A percentile compares a stretch with the other conserved stretches of the same genome.
Evolutionary conservation across 2,113 vertebrate genomes (phyloP).

Genomic region (Nothocercus julius): DNA sequence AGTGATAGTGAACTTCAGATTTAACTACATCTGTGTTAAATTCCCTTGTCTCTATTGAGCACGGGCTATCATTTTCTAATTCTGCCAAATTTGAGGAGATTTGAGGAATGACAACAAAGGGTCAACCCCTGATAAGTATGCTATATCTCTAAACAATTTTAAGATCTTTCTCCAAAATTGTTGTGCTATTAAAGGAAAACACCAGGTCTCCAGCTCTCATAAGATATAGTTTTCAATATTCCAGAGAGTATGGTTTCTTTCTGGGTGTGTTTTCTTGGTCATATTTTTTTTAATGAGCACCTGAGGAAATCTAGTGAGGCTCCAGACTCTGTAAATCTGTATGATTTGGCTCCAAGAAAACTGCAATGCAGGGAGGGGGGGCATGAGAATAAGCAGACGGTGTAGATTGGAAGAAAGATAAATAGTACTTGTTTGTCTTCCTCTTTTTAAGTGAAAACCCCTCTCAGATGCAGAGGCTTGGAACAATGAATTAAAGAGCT

Average conservation of each 20-base stretch:
- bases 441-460: background rate
- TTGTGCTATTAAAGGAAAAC: background rate
- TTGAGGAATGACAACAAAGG: background rate
- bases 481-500: background rate
- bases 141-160: background rate
- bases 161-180: background rate
- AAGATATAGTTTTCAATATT: background rate
- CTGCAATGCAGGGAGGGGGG: background rate
- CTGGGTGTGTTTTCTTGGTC: background rate
- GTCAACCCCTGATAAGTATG: background rate
- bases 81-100: background rate
- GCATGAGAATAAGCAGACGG: background rate
- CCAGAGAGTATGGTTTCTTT: background rate
- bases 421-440: background rate
- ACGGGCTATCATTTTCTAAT: background rate
- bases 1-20: background rate
- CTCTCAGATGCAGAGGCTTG: background rate
- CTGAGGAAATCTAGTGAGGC: background rate
- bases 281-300: background rate
- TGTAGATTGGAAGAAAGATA: background rate
- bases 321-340: background rate
- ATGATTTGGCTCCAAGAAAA: background rate
- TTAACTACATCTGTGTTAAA: background rate
- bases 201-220: background rate
- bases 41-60: background rate